Evolutionary conservation across 2,113 vertebrate genomes (phyloP).

Genomic region (Myrmecobius fasciatus): DNA sequence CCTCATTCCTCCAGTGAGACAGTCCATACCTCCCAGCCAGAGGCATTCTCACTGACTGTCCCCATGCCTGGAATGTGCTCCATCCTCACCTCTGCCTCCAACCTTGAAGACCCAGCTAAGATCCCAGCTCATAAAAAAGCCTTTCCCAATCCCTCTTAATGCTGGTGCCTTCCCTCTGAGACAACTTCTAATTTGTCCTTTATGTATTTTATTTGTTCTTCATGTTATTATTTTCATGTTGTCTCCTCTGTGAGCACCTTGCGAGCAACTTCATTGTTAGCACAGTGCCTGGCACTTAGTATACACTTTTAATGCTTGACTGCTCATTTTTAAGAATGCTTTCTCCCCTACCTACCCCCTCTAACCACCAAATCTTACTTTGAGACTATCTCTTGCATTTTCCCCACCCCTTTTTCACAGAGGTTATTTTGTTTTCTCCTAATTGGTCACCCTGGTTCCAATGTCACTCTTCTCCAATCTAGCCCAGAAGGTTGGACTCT

Average conservation of each 20-base stretch:
- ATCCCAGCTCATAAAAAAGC: not conserved
- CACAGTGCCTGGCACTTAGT: too few species aligned
- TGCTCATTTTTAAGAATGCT: not conserved
- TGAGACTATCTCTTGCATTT: not conserved
- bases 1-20: not conserved
- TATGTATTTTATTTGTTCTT: too few species aligned
- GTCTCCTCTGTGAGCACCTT: too few species aligned
- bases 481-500: not conserved
- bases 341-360: not conserved
- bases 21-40: not conserved
- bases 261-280: too few species aligned
- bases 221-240: too few species aligned
- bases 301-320: not conserved
- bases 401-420: not conserved
- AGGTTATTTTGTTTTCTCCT: not conserved
- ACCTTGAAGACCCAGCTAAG: not conserved
- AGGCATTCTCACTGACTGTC: not conserved
- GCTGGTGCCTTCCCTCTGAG: too few species aligned
- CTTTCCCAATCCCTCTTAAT: not conserved
- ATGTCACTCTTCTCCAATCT: not conserved
- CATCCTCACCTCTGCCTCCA: too few species aligned
- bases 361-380: not conserved
- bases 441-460: not conserved
- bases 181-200: too few species aligned
- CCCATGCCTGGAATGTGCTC: too few species aligned